phyloP scores from a whole-genome alignment of 2,797 vertebrate species.

The Champsocephalus esox region DNA sequence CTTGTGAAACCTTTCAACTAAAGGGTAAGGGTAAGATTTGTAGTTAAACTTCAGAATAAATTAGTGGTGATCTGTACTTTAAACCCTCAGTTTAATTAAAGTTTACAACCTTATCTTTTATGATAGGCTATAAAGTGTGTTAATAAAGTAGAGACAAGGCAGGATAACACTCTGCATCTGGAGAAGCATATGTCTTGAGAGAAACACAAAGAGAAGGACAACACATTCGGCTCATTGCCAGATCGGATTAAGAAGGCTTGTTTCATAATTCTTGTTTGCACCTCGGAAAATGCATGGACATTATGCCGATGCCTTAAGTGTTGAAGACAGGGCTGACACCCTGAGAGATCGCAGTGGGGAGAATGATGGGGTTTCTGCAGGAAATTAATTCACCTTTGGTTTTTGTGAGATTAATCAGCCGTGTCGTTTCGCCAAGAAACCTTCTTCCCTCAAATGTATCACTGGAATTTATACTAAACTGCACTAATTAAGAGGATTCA shows the following conservation, averaged over 20 bases:
- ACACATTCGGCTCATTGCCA: conserved; percentile 35
- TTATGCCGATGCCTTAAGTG: background rate
- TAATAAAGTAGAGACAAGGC: conserved; percentile 23
- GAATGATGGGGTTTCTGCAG: conserved; percentile 30
- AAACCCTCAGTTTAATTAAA: conserved; percentile 24
- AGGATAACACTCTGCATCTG: conserved; percentile 15
- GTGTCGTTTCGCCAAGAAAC: conserved; percentile 33
- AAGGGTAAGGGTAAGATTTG: conserved; percentile 21
- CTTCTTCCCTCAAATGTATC: conserved; percentile 61
- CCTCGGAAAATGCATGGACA: conserved; percentile 19
- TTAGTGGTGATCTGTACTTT: conserved; percentile 29
- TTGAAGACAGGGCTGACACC: conserved; percentile 16
- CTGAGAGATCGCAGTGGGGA: background rate
- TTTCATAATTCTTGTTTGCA: conserved; percentile 17
- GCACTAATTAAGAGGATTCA: conserved; percentile 52
- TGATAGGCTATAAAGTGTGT: conserved; percentile 28
- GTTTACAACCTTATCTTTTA: conserved; percentile 44
- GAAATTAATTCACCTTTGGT: conserved; percentile 51
- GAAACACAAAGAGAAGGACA: conserved; percentile 36
- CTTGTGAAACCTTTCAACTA: conserved; percentile 4
- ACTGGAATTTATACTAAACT: conserved; percentile 60
- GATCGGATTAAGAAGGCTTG: conserved; percentile 23
- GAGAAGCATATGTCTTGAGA: conserved; percentile 44
- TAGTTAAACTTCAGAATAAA: conserved; percentile 10
- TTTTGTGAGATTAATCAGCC: conserved; percentile 41